phyloP scores from a whole-genome alignment of 2,113 vertebrate species.

The Misgurnus mizolepis region DNA sequence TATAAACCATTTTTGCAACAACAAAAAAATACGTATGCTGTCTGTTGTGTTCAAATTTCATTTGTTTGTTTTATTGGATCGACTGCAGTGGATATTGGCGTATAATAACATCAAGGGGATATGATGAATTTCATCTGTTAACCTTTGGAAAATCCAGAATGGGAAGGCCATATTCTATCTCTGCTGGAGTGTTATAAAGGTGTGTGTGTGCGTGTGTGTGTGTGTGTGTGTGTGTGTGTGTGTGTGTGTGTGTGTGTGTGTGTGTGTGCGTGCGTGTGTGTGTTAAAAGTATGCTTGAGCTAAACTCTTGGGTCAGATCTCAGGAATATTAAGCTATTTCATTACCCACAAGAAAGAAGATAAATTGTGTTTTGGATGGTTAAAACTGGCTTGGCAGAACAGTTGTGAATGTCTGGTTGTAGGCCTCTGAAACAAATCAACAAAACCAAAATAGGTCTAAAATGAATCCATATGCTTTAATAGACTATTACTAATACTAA shows the following conservation, averaged over 20 bases:
- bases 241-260: too few relatives aligned
- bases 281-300: neutral
- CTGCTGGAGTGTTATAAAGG: neutral
- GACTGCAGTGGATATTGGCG: constrained; percentile 34
- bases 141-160: neutral
- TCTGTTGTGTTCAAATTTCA: constrained; percentile 19
- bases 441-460: constrained; percentile 2
- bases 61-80: constrained; percentile 42
- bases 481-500: neutral
- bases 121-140: constrained; percentile 13
- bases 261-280: neutral
- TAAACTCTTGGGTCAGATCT: neutral
- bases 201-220: neutral
- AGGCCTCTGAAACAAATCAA: constrained; percentile 4
- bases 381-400: neutral
- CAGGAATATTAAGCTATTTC: neutral
- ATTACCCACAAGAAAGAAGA: neutral
- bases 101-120: constrained; percentile 35
- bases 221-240: too few relatives aligned
- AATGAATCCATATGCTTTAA: constrained; percentile 12
- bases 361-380: constrained; percentile 9
- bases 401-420: constrained; percentile 1
- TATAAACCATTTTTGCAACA: constrained; percentile 27
- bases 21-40: neutral
- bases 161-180: neutral